A percentile compares a stretch with the other conserved stretches of the same genome.
phyloP scores from a whole-genome alignment of 2,888 invertebrate genomes.

The Hyposoter didymator region DNA sequence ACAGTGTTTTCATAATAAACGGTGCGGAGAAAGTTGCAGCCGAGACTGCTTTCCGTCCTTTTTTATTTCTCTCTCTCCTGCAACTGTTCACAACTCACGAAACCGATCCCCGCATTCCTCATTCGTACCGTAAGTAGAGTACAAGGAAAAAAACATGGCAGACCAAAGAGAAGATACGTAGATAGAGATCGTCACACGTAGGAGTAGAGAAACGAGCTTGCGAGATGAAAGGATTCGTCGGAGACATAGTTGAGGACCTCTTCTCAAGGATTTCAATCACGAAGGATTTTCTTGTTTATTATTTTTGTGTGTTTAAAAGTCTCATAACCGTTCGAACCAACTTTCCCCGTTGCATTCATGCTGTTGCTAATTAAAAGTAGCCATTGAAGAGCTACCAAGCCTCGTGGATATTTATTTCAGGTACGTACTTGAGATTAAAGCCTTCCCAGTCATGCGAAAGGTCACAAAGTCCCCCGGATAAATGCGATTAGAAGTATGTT shows the following conservation, averaged over 20 bases:
- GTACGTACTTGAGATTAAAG: slow-evolving; percentile 51
- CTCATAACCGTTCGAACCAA: slow-evolving; percentile 30
- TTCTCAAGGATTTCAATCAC: slow-evolving; percentile 12
- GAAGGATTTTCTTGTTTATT: neutral
- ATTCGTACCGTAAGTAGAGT: slow-evolving; percentile 55
- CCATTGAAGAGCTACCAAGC: slow-evolving; percentile 45
- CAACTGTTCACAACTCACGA: slow-evolving; percentile 56
- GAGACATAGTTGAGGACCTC: slow-evolving; percentile 34
- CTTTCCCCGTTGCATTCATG: slow-evolving; percentile 60
- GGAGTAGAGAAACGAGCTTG: slow-evolving; percentile 40
- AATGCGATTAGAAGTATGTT: slow-evolving; percentile 34
- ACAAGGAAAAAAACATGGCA: slow-evolving; percentile 28
- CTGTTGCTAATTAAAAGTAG: slow-evolving; percentile 55
- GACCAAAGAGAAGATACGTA: slow-evolving; percentile 31
- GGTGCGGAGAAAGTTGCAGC: slow-evolving; percentile 58
- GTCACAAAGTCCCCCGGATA: slow-evolving; percentile 41
- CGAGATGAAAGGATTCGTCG: slow-evolving; percentile 57
- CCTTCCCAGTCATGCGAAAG: slow-evolving; percentile 62
- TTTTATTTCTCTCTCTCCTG: slow-evolving; percentile 20
- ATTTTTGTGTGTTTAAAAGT: slow-evolving; percentile 21
- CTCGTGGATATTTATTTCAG: slow-evolving; percentile 35
- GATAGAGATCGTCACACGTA: slow-evolving; percentile 51
- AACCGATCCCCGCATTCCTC: slow-evolving; percentile 53
- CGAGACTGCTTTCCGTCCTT: slow-evolving; percentile 47
- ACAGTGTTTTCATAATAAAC: slow-evolving; percentile 17